Evolutionary conservation across 30 jellyfish, hydroid and myxozoan genomes (phyloP), one percentile per base, ranked within the genome.

Genomic region (Catostylus mosaicus): DNA sequence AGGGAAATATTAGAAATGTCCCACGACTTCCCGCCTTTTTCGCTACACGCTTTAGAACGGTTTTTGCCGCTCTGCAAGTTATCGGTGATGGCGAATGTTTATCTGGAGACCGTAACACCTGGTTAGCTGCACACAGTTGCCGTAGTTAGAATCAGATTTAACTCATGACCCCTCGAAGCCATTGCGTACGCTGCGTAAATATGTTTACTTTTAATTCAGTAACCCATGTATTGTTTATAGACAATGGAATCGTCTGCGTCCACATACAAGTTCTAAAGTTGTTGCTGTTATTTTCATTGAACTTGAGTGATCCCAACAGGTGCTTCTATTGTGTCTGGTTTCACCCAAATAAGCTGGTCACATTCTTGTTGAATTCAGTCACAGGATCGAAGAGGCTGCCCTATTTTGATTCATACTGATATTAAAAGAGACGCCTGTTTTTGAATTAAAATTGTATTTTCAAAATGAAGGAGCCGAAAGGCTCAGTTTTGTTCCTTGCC

Each of bases 391-490:
- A 65, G 54, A 31, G 5, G 30, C 59, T 32, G 32, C 22, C 70
- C 33, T 54, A 27, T 74, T 34, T 32, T 73, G 57, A 51, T 74
- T 74, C 23, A 22, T 9, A 24, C 30, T 46, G 38, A 29, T 43
- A 6, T 8, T 73, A 60, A 50, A 75, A 56, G 46, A 56, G 86
- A 75, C 60, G 86, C 75, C 27, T 29, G 23, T 29, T 36, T 50
- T 60, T 50, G 36, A 48, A 31, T 1, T 27, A 52, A 45, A 48
- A 50, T 48, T 73, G 73, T 38, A 43, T 52, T 81, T 67, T 60
- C 73, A 62, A 50, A 74, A 82, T 82, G 92, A 60, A 46, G 29
- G 83, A 82, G 82, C 92, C 92, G 85, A 82, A 82, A 72, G 92
- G 83, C 79, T 70, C 76, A 38, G 30, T 32, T 3, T 12, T 86